Evolutionary conservation across 2,888 invertebrate species (phyloP), one percentile per base, ranked within the genome.

Genomic region (Aromia moschata): DNA sequence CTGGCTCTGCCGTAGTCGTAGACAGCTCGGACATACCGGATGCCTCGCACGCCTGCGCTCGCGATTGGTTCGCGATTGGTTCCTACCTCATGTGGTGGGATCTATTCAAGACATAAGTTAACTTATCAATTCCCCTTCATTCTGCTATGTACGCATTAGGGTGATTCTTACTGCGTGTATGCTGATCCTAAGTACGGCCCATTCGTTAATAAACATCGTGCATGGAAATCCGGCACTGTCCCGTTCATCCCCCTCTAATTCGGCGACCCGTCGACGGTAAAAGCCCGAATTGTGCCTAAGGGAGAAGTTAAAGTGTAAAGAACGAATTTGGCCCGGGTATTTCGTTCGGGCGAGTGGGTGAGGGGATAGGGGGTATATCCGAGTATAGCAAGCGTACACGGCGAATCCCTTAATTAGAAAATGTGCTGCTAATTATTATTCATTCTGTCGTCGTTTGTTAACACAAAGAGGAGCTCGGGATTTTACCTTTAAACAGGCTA

Each of bases 201-300:
- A n/a, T n/a, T n/a, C n/a, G n/a, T n/a, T n/a, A n/a, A n/a, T n/a
- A n/a, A n/a, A n/a, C n/a, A n/a, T n/a, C n/a, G n/a, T n/a, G n/a
- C n/a, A n/a, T n/a, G n/a, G n/a, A n/a, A n/a, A n/a, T n/a, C n/a
- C n/a, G n/a, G n/a, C n/a, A n/a, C n/a, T n/a, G n/a, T n/a, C n/a
- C n/a, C 33, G 46, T 25, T 25, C 25, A 2, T 45, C 56, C 37
- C 53, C 17, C 47, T 36, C 30, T 37, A 58, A 58, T 58, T 56
- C 55, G 60, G 51, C 60, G 38, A 56, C 58, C 45, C 56, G 45
- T 56, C 60, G 58, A 52, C 58, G 65, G 69, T 70, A 70, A 73
- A 70, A 71, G 71, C 74, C 75, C 70, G 76, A 77, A 78, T 79
- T 75, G 76, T 70, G 75, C 77, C 76, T 74, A 73, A 77, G 75